Conservation (phyloP, 2,888 invertebrate genomes). For the Nebria brevicollis region DNA sequence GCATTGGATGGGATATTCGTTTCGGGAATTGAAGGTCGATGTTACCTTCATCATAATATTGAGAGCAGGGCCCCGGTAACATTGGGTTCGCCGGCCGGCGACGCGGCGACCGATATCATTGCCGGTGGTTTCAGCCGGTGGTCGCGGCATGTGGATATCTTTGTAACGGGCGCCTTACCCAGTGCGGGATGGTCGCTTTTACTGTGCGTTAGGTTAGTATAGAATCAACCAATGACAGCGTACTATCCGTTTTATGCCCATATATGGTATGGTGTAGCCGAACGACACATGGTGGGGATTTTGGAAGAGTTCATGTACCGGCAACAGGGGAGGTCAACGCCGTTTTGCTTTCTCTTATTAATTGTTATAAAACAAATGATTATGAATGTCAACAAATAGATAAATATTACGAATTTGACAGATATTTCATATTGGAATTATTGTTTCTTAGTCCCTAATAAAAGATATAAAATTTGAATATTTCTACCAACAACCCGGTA, state of each 20-base stretch:
- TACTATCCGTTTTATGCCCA: conserved; percentile 79
- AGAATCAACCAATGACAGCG: conserved; percentile 71
- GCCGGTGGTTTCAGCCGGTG: conserved; percentile 25
- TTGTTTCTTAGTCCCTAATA: neutral
- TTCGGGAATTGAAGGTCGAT: conserved; percentile 36
- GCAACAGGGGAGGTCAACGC: conserved; percentile 56
- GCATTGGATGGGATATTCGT: conserved; percentile 8
- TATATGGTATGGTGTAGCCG: conserved; percentile 81
- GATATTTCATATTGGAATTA: conserved; percentile 16
- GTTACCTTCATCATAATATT: conserved; percentile 28
- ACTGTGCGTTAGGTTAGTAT: conserved; percentile 50
- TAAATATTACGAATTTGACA: conserved; percentile 2
- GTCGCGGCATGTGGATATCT: conserved; percentile 31
- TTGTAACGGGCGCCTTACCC: conserved; percentile 50
- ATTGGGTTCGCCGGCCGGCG: conserved; percentile 49
- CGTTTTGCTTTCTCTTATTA: conserved; percentile 30
- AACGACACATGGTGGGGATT: conserved; percentile 66
- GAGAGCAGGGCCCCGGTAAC: conserved; percentile 42
- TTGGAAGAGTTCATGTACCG: conserved; percentile 60
- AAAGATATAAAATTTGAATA: conserved; percentile 55
- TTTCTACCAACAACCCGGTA: conserved; percentile 54
- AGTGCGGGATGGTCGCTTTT: conserved; percentile 48
- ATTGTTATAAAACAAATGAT: conserved; percentile 42
- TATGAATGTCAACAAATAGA: conserved; percentile 42
- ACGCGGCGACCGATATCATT: conserved; percentile 29